These are phyloP conservation scores for Anguilla megastoma DNA, from an alignment of 2,797 vertebrate species.

Conservation along the genomic window DNA sequence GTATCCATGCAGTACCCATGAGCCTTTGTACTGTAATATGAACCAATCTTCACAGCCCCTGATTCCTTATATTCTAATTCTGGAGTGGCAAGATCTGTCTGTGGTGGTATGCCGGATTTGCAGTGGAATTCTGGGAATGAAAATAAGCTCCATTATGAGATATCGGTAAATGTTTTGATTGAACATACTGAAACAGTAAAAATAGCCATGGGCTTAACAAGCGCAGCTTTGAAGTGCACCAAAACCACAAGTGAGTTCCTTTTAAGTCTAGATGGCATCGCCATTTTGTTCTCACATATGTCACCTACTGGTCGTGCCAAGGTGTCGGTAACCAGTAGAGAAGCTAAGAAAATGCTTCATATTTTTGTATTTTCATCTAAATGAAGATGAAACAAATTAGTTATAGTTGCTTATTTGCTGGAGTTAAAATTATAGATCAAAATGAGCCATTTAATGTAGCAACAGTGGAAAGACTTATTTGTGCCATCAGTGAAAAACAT, in stretches of 20 bases:
- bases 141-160: conserved; percentile 55
- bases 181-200: conserved; percentile 51
- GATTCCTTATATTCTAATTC: conserved; percentile 45
- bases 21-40: conserved; percentile 43
- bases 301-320: neutral
- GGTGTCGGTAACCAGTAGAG: neutral
- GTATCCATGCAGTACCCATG: neutral
- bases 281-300: conserved; percentile 1
- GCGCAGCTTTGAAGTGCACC: conserved; percentile 46
- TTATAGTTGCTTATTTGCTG: neutral
- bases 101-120: conserved; percentile 46
- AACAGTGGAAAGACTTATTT: neutral
- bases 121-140: conserved; percentile 58
- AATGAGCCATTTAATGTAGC: neutral
- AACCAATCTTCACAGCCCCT: conserved; percentile 35
- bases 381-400: neutral
- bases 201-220: conserved; percentile 48
- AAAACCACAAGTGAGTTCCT: conserved; percentile 38
- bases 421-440: neutral
- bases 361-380: neutral
- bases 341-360: neutral
- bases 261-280: conserved; percentile 41
- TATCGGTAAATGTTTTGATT: conserved; percentile 54
- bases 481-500: neutral
- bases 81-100: conserved; percentile 41